Evolutionary conservation across 2,888 invertebrate genomes (phyloP), one percentile per base, ranked within the genome.

Genomic region (Synanthedon andrenaeformis): DNA sequence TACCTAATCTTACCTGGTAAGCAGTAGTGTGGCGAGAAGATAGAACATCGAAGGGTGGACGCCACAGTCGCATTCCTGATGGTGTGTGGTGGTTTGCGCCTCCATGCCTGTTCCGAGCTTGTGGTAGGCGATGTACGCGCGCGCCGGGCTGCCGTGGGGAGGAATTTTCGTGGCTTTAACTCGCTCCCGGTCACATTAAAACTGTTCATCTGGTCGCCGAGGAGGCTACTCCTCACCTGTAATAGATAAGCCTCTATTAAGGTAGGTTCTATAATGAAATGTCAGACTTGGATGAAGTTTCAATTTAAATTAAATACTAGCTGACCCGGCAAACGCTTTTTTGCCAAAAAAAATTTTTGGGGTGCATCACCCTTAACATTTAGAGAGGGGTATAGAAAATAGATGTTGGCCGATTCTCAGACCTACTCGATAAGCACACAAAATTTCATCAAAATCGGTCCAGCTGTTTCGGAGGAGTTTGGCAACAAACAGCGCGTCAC

Each of bases 41-140:
- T 92, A 92, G 74, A 92, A 90, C 52, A 91, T 89, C 56, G 89
- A 89, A 6, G 92, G 91, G 66, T 92, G 91, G 54, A 92, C 89
- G 66, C 90, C 89, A 73, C 91, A 91, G 66, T 91, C 90, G 87
- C 90, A 90, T 57, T 89, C 89, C 52, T 82, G 66, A 54, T 75
- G 72, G 66, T 89, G 89, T 66, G 89, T 89, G 63, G 80, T 89
- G 12, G 66, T 62, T 65, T 89, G 89, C 55, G 87, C 73, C 62
- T 89, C 89, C 79, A 89, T 89, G 66, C 54, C 54, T 11, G 57
- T 13, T 77, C 88, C 79, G 72, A 88, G 82, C 63, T 92, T 66
- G 91, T 94, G 87, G 92, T 89, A 70, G 91, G 89, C 70, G 90
- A 87, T 72, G 88, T 91, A 86, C 70, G 86, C 87, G 64, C 86